Evolutionary conservation across 2,113 vertebrate genomes (phyloP).

Genomic region (Hypocryptadius cinnamomeus): DNA sequence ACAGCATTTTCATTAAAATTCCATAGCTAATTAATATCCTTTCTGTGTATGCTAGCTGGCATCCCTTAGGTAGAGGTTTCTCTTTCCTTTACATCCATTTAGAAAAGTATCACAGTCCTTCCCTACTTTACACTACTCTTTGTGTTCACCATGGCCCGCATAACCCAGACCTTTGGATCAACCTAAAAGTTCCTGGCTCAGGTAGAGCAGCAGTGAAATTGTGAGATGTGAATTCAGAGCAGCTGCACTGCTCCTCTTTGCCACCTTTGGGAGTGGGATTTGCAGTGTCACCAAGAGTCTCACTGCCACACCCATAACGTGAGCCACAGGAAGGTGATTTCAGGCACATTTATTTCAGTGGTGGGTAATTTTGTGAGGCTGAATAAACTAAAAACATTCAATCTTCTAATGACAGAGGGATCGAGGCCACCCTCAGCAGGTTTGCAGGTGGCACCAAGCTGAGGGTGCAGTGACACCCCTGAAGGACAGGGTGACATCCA

Average conservation of each 20-base stretch:
- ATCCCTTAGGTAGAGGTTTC: not conserved
- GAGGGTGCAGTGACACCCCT: not conserved
- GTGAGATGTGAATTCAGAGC: not conserved
- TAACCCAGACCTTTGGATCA: not conserved
- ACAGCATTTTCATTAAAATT: not conserved
- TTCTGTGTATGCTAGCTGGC: not conserved
- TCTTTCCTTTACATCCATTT: not conserved
- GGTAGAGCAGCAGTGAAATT: not conserved
- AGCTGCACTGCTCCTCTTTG: not conserved
- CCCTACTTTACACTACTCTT: too few species aligned
- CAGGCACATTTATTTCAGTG: not conserved
- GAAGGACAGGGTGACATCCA: not conserved
- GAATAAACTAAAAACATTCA: not conserved
- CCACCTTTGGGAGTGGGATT: not conserved
- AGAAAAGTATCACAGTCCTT: not conserved
- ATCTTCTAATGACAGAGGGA: not conserved
- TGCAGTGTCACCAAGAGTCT: not conserved
- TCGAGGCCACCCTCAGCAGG: fast-evolving
- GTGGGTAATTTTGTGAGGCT: not conserved
- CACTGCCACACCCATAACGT: not conserved
- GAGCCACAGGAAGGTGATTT: not conserved
- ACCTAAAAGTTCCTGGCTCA: not conserved
- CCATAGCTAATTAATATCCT: not conserved
- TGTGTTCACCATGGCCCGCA: not conserved
- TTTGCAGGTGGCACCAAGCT: not conserved